Base-by-base conservation (phyloP, 2,888 invertebrate species). In the Frankliniella intonsa region DNA sequence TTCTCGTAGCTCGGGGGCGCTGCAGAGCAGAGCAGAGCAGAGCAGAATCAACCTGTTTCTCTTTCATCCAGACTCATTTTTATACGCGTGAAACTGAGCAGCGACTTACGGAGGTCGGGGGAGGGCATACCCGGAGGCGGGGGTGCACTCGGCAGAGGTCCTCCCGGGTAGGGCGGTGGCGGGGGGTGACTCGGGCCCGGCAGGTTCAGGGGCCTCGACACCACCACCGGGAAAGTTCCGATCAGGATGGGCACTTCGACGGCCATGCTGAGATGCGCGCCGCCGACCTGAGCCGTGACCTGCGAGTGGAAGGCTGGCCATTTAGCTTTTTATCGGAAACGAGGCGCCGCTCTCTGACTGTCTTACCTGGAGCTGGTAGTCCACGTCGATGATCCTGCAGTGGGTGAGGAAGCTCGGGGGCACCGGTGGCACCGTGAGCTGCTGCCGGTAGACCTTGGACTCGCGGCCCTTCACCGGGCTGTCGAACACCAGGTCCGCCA, bases 311-410 rank as follows among this genome's bases (percentile, higher is more conserved):
- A 65, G 2, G 55, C 55, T 8, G 11, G 1, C 55, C 3, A 8
- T 55, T 51, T 12, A 83, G 10, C 65, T 50, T 22, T 83, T 79
- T 38, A 38, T 38, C 38, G 5, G 38, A 38, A 2, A 38, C 38
- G 38, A 38, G 2, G 5, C 2, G 38, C 5, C 3, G 3, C 5
- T 38, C 2, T 38, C 38, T 38, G 38, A 38, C 38, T 38, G 38
- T 38, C 80, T 83, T 81, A 86, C 85, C 81, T 84, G 83, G 9
- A 86, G 81, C 27, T 80, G 81, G 83, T 87, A 87, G 22, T 85
- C 84, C n/a, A 86, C 83, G 81, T 86, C 85, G 81, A 87, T 87
- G 17, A 87, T 84, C 62, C 83, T 82, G 81, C 87, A 86, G 80
- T 85, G 83, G 22, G 84, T 84, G 9, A 87, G 83, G 83, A 84